Percentiles rank a stretch among this genome's conserved stretches.
These are phyloP conservation scores for Mycetomoellerius zeteki DNA, from an alignment of 1,140 invertebrate species.

Conservation along the genomic window DNA sequence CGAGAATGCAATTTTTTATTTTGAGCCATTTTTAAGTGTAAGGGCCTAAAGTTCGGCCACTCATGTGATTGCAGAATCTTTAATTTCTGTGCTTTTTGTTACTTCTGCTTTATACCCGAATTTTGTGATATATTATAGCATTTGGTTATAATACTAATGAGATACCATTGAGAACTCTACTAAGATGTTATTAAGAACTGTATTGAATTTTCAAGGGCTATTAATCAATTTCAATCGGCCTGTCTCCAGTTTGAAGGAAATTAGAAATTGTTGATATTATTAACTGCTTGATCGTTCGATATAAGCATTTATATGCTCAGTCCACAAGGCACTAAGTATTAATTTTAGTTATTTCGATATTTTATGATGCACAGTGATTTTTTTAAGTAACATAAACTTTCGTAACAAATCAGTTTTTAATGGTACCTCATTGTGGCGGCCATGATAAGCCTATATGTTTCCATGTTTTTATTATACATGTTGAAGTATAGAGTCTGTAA, in stretches of 20 bases:
- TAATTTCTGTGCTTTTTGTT: neutral
- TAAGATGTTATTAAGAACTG: neutral
- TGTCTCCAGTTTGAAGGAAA: neutral
- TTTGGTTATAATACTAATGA: neutral
- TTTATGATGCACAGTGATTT: neutral
- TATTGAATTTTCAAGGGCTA: neutral
- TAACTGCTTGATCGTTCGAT: neutral
- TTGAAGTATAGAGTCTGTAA: neutral
- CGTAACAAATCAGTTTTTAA: slow-evolving; percentile 16
- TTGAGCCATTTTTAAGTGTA: neutral
- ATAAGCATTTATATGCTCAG: neutral
- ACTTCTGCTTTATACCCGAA: neutral
- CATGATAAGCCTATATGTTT: slow-evolving; percentile 21
- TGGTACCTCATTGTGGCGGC: neutral
- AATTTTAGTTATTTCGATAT: slow-evolving; percentile 26
- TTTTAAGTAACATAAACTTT: neutral
- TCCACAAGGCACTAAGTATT: neutral
- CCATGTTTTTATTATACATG: slow-evolving; percentile 35
- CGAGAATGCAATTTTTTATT: slow-evolving; percentile 3
- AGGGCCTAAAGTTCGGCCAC: neutral
- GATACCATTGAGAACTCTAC: neutral
- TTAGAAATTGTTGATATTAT: neutral
- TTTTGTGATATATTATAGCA: slow-evolving; percentile 11
- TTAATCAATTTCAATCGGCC: neutral
- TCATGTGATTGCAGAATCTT: neutral